These are phyloP conservation scores for Dicyrtomina minuta DNA, from an alignment of 2,888 invertebrate species.

Conservation along the genomic window DNA sequence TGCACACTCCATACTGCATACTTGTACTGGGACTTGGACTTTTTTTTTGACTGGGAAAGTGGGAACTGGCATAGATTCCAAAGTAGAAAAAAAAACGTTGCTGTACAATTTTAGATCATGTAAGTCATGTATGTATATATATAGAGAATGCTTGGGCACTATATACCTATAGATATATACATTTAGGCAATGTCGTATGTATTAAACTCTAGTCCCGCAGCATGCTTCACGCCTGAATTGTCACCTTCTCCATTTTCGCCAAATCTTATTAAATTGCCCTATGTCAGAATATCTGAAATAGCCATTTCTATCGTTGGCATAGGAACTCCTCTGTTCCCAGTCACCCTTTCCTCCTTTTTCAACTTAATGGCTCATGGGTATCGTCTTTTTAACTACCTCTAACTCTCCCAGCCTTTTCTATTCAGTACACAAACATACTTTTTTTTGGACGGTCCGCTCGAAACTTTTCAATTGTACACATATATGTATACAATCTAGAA, in stretches of 20 bases:
- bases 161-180: slow-evolving; percentile 27
- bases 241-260: slow-evolving; percentile 55
- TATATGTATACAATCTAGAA: not conserved
- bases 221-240: slow-evolving; percentile 54
- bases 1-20: not conserved
- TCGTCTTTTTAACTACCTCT: slow-evolving; percentile 43
- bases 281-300: slow-evolving; percentile 54
- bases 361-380: slow-evolving; percentile 42
- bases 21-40: not conserved
- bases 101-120: not conserved
- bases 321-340: slow-evolving; percentile 41
- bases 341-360: slow-evolving; percentile 39
- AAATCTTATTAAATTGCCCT: slow-evolving; percentile 56
- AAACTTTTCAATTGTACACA: not conserved
- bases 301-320: slow-evolving; percentile 53
- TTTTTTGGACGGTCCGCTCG: slow-evolving; percentile 2
- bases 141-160: too few relatives aligned
- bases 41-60: not conserved
- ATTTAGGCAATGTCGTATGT: slow-evolving; percentile 30
- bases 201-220: slow-evolving; percentile 34
- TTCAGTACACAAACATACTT: slow-evolving; percentile 22
- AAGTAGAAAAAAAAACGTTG: slow-evolving; percentile 4
- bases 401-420: slow-evolving; percentile 37
- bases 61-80: slow-evolving; percentile 1
- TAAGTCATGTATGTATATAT: slow-evolving; percentile 16